Percentiles rank a stretch among this genome's conserved stretches.
phyloP scores from a whole-genome alignment of 2,113 vertebrate species.

The Bambusicola thoracicus region DNA sequence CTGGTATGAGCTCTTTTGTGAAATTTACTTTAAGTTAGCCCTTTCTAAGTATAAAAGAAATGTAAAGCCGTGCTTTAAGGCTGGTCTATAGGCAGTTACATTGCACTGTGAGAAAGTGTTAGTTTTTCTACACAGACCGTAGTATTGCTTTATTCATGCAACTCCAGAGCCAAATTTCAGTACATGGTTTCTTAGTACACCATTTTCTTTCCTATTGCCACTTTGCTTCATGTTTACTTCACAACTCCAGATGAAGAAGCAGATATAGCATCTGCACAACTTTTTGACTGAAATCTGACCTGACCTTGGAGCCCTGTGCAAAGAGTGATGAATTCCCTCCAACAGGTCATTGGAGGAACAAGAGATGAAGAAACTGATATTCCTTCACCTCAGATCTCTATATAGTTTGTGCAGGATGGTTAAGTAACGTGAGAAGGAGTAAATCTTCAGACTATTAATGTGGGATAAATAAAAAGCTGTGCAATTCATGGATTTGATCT shows the following conservation, averaged over 20 bases:
- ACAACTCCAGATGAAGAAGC: not conserved
- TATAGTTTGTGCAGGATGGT: not conserved
- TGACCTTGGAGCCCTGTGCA: accelerated
- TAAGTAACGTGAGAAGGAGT: not conserved
- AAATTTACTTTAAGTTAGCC: not conserved
- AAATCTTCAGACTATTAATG: not conserved
- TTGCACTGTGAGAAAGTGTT: not conserved
- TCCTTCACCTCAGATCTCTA: not conserved
- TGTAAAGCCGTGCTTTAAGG: not conserved
- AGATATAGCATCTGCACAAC: not conserved
- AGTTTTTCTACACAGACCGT: not conserved
- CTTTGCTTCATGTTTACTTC: not conserved
- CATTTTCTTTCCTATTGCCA: not conserved
- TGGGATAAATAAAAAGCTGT: not conserved
- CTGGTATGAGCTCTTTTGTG: not conserved
- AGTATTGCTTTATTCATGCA: not conserved
- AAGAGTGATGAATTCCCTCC: not conserved
- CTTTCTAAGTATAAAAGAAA: not conserved
- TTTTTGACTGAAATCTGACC: not conserved
- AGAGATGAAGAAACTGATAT: not conserved
- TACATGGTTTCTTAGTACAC: accelerated
- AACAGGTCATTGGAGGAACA: not conserved
- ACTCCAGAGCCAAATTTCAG: not conserved
- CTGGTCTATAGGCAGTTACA: not conserved
- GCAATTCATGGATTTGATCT: not conserved